Conservation (phyloP, 2,888 invertebrate species). For the Carterocephalus palaemon region DNA sequence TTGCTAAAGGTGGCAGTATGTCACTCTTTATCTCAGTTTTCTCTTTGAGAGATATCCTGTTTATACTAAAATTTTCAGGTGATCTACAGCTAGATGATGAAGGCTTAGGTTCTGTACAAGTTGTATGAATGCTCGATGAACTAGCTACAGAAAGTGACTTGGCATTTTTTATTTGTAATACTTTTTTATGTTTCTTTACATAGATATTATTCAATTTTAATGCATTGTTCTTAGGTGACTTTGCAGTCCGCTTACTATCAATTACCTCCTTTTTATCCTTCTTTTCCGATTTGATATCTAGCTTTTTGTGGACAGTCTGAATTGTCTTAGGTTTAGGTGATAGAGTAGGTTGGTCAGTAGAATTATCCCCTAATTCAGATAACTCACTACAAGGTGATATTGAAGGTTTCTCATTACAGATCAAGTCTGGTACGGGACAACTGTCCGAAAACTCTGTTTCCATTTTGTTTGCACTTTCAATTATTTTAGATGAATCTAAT, state of each 20-base stretch:
- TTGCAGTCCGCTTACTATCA: conserved; percentile 37
- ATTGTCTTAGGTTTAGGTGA: conserved; percentile 48
- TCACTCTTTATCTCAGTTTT: conserved; percentile 39
- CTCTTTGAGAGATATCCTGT: conserved; percentile 45
- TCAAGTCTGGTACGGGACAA: conserved; percentile 70
- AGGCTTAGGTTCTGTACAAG: conserved; percentile 43
- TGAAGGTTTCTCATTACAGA: conserved; percentile 74
- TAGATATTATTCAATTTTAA: conserved; percentile 65
- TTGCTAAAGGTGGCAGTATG: conserved; percentile 50
- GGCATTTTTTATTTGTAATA: conserved; percentile 67
- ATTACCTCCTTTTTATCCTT: conserved; percentile 31
- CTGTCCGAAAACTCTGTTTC: conserved; percentile 67
- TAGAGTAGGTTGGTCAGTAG: conserved; percentile 49
- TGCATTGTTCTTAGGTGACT: conserved; percentile 45
- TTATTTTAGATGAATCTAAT: conserved; percentile 45
- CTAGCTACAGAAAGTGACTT: conserved; percentile 38
- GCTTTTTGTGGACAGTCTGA: conserved; percentile 35
- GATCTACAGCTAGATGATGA: conserved; percentile 51
- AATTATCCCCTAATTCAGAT: conserved; percentile 68
- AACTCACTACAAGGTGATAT: conserved; percentile 74
- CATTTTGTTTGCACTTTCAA: conserved; percentile 51
- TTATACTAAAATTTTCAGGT: conserved; percentile 58
- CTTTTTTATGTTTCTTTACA: conserved; percentile 68
- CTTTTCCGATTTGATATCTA: conserved; percentile 40
- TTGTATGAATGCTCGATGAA: conserved; percentile 34